Evolutionary conservation across 1,140 invertebrate genomes (phyloP), one percentile per base, ranked within the genome.

Genomic region (Protaetia brevitarsis): DNA sequence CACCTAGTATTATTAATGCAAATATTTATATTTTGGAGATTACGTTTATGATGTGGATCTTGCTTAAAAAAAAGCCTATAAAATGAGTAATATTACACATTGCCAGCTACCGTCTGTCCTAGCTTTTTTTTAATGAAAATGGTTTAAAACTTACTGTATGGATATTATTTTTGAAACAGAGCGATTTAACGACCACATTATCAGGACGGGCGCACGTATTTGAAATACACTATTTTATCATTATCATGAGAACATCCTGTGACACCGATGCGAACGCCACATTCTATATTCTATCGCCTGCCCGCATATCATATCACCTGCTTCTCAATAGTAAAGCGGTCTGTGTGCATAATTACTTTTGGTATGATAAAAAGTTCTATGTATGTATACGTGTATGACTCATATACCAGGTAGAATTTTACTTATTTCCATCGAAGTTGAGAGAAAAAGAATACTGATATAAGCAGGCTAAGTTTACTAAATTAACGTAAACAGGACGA

Each of bases 171-270:
- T n/a, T n/a, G n/a, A n/a, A n/a, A n/a, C n/a, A n/a, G n/a, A n/a
- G n/a, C n/a, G n/a, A n/a, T n/a, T n/a, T n/a, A n/a, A n/a, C n/a
- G n/a, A n/a, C n/a, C n/a, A n/a, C n/a, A n/a, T n/a, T n/a, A n/a
- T n/a, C n/a, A n/a, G n/a, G n/a, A n/a, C n/a, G n/a, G n/a, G n/a
- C n/a, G 19, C 26, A 51, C 41, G 3, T 23, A 51, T 51, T 51
- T 51, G 13, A 51, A 51, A 23, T 51, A 51, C 41, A 51, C 7
- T 51, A 23, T 51, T n/a, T 51, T 51, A 51, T 51, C 41, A 51
- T 51, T 51, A 51, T 51, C 41, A 51, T 51, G 41, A 51, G 41
- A 51, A 51, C 41, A 51, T 51, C 41, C 41, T 51, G 41, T 51
- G 41, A 23, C 41, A 51, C 41, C 41, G 41, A 51, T 51, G 41